Conservation (phyloP, 2,797 vertebrate species). For the Tadarida brasiliensis region DNA sequence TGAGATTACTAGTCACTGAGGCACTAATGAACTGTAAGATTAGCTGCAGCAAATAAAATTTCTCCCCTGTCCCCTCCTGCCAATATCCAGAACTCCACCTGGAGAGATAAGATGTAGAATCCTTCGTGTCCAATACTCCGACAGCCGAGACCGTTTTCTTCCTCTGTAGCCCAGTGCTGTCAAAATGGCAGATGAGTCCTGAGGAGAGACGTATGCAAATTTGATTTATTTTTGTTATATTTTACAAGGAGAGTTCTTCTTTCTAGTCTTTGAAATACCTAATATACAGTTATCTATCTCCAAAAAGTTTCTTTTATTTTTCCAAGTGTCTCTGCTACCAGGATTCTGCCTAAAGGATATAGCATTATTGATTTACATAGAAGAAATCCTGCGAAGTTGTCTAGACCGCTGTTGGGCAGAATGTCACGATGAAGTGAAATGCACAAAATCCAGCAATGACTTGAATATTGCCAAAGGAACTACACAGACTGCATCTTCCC, state of each 20-base stretch:
- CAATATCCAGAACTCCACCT: constrained; percentile 75
- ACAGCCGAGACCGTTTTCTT: constrained; percentile 16
- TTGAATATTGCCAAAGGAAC: background rate
- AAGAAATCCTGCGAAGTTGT: background rate
- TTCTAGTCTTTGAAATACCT: background rate
- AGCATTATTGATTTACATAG: background rate
- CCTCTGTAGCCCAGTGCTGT: background rate
- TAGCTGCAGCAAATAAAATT: constrained; percentile 80
- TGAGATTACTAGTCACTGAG: constrained; percentile 84
- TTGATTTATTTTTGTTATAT: background rate
- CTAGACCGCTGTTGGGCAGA: background rate
- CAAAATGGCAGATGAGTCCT: constrained; percentile 75
- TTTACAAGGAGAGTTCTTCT: background rate
- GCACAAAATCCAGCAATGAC: background rate
- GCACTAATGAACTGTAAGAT: constrained; percentile 83
- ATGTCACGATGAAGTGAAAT: background rate
- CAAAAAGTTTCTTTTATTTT: background rate
- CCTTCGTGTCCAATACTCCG: constrained; percentile 73
- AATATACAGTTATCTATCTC: background rate
- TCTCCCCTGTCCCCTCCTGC: constrained; percentile 76
- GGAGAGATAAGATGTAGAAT: constrained; percentile 72
- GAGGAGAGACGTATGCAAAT: constrained; percentile 22
- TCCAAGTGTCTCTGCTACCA: background rate
- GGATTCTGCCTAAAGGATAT: constrained; percentile 19
- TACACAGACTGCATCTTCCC: fast-evolving